phyloP scores from a whole-genome alignment of 1,140 invertebrate species.

The Bathynomus jamesi region DNA sequence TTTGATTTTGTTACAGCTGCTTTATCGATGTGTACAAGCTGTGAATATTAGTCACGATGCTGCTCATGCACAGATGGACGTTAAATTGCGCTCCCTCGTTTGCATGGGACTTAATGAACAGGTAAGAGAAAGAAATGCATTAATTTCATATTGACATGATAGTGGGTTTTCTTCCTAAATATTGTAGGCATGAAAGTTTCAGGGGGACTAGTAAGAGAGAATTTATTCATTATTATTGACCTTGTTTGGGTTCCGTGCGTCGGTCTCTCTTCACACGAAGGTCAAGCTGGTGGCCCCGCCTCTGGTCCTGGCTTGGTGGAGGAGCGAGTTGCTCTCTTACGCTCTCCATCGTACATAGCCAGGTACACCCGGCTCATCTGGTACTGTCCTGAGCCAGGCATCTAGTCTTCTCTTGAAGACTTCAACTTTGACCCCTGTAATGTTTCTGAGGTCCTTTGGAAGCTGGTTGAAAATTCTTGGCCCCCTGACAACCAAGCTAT shows the following conservation, averaged over 20 bases:
- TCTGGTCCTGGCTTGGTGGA: too few species aligned
- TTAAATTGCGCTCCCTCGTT: conserved; percentile 87
- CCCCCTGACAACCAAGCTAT: too few species aligned
- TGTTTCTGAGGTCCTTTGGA: too few species aligned
- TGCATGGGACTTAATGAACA: conserved; percentile 93
- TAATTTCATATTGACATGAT: neutral
- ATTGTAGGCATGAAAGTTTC: neutral
- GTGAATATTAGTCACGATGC: conserved; percentile 93
- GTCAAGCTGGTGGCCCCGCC: too few species aligned
- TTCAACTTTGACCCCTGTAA: too few species aligned
- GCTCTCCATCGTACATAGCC: too few species aligned
- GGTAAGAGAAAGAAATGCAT: conserved; percentile 26
- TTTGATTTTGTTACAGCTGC: conserved; percentile 51
- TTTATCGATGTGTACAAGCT: conserved; percentile 91
- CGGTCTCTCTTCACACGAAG: too few species aligned
- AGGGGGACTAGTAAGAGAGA: neutral
- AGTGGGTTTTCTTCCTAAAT: neutral
- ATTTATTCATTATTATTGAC: neutral
- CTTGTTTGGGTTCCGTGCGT: neutral
- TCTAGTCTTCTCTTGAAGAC: too few species aligned
- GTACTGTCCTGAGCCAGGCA: too few species aligned
- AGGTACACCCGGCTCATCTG: too few species aligned
- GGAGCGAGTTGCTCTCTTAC: too few species aligned
- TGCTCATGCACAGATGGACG: conserved; percentile 95
- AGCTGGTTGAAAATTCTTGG: too few species aligned